Percentiles rank a stretch among this genome's conserved stretches.
phyloP scores from a whole-genome alignment of 2,797 vertebrate genomes.

The Sebastiscus albofasciatus region DNA sequence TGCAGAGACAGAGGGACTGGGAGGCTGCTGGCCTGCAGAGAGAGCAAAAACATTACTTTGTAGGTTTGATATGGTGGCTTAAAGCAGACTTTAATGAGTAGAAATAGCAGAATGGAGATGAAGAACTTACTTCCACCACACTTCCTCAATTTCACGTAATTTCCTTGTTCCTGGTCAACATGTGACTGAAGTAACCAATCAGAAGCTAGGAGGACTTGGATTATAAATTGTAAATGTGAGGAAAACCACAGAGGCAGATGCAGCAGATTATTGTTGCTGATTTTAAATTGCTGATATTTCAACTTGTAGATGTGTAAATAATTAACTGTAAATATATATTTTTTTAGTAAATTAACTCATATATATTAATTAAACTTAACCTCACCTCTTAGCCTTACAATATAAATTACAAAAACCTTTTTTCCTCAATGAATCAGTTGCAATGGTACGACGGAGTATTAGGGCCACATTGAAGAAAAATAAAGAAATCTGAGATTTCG shows the following conservation, averaged over 20 bases:
- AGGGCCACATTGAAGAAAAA: too few relatives aligned
- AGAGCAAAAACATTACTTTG: neutral
- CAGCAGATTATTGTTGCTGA: too few relatives aligned
- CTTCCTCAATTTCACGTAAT: neutral
- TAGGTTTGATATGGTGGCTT: neutral
- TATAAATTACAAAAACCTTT: neutral
- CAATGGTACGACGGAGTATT: too few relatives aligned
- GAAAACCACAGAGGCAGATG: too few relatives aligned
- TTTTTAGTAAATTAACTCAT: neutral
- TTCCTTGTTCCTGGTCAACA: neutral
- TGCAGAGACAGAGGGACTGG: neutral
- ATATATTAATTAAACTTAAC: neutral
- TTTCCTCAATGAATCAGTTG: neutral
- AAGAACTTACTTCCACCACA: neutral
- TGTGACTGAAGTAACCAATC: neutral
- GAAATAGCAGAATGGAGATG: neutral
- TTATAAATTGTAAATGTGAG: neutral
- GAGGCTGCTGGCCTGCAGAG: neutral
- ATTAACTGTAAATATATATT: neutral
- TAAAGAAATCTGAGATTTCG: too few relatives aligned
- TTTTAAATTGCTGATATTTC: neutral
- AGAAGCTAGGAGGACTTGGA: neutral
- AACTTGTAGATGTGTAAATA: neutral
- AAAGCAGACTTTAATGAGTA: neutral
- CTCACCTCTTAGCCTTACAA: neutral